Percentiles rank a stretch among this genome's conserved stretches.
These are phyloP conservation scores for Euura lappo DNA, from an alignment of 1,140 invertebrate species.

Conservation along the genomic window DNA sequence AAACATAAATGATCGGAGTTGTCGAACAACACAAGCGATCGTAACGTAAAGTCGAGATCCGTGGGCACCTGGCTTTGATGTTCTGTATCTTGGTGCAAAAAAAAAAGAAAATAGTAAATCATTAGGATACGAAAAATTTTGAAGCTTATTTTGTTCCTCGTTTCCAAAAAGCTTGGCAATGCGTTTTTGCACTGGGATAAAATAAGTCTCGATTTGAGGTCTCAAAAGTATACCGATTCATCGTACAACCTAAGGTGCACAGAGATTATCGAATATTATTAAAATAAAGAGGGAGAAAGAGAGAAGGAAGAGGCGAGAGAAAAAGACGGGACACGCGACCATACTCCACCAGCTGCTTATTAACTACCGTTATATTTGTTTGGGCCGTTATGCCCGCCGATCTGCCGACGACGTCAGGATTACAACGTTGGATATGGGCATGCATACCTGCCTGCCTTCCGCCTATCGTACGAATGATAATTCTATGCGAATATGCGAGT, in stretches of 20 bases:
- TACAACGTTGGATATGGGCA: background rate
- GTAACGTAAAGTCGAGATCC: no score
- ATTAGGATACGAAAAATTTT: no score
- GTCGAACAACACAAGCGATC: background rate
- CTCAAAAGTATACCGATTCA: no score
- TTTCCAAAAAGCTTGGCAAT: no score
- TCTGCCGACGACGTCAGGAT: slow-evolving; percentile 46
- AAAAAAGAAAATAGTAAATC: no score
- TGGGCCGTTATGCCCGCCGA: slow-evolving; percentile 57
- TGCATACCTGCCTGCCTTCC: background rate
- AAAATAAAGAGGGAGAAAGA: background rate
- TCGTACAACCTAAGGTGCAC: background rate
- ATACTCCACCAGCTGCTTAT: slow-evolving; percentile 37
- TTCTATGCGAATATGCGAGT: background rate
- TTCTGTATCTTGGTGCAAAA: no score
- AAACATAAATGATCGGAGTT: background rate
- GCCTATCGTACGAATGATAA: background rate
- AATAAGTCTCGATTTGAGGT: no score
- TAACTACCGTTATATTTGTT: slow-evolving; percentile 60
- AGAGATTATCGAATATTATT: background rate
- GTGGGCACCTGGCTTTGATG: no score
- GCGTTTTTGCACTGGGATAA: no score
- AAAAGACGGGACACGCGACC: slow-evolving; percentile 15
- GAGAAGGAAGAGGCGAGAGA: slow-evolving; percentile 13
- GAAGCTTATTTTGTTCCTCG: no score